phyloP scores from a whole-genome alignment of 2,888 invertebrate genomes.

The Sminthurinus aureus region DNA sequence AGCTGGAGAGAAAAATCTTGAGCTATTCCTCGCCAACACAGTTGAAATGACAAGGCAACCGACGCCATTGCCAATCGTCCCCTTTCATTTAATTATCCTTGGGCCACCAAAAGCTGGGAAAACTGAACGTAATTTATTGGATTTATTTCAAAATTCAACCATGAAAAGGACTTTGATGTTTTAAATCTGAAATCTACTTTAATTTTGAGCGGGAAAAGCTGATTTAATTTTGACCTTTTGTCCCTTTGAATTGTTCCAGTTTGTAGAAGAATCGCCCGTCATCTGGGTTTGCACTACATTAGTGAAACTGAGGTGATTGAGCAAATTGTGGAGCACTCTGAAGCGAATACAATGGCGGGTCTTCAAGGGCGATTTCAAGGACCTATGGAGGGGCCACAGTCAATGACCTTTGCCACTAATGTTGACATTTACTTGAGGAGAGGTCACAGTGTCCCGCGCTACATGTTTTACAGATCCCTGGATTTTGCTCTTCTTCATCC shows the following conservation, averaged over 20 bases:
- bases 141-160: too few species aligned
- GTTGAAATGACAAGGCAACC: slow-evolving; percentile 36
- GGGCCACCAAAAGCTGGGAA: slow-evolving; percentile 55
- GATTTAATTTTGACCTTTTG: background rate
- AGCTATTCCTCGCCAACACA: slow-evolving; percentile 46
- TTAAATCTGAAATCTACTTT: too few species aligned
- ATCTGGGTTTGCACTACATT: slow-evolving; percentile 50
- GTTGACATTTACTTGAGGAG: slow-evolving; percentile 47
- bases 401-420: slow-evolving; percentile 52
- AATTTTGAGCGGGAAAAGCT: background rate
- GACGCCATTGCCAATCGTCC: slow-evolving; percentile 37
- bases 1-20: slow-evolving; percentile 52
- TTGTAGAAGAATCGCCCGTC: slow-evolving; percentile 42
- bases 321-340: slow-evolving; percentile 43
- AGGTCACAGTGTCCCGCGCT: slow-evolving; percentile 50
- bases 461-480: slow-evolving; percentile 49
- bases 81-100: slow-evolving; percentile 44
- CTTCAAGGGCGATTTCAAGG: slow-evolving; percentile 36
- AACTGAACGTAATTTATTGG: slow-evolving; percentile 44
- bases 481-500: slow-evolving; percentile 51
- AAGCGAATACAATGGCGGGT: slow-evolving; percentile 4
- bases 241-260: slow-evolving; percentile 29
- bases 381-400: slow-evolving; percentile 42
- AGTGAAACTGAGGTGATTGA: slow-evolving; percentile 44
- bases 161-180: too few species aligned